Conservation (phyloP, 2,888 invertebrate species). For the Xylocampa areola region DNA sequence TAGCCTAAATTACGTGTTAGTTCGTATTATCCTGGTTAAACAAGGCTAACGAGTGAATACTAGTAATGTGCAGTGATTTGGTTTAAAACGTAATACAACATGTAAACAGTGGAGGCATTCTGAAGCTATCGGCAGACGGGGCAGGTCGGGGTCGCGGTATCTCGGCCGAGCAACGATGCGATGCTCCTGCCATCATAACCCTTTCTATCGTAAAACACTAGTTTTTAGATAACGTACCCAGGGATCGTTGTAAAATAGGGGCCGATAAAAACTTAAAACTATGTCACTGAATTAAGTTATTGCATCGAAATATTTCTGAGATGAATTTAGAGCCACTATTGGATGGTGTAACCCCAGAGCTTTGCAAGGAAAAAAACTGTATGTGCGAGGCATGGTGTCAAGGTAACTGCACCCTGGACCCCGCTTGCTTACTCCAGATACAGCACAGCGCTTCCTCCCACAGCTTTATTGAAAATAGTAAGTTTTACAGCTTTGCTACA, state of each 20-base stretch:
- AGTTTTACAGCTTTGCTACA: no score
- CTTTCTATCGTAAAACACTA: conserved; percentile 56
- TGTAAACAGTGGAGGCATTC: conserved; percentile 58
- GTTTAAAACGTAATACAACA: conserved; percentile 56
- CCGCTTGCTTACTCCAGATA: no score
- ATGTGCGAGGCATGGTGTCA: no score
- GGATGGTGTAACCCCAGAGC: no score
- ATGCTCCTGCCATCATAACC: conserved; percentile 54
- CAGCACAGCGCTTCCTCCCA: no score
- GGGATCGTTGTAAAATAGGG: conserved; percentile 8
- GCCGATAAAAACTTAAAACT: no score
- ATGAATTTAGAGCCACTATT: no score
- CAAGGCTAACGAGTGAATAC: conserved; percentile 45
- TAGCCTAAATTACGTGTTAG: conserved; percentile 44
- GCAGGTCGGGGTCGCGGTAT: conserved; percentile 72
- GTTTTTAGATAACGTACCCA: conserved; percentile 38
- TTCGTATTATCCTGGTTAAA: conserved; percentile 36
- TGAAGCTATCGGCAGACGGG: conserved; percentile 65
- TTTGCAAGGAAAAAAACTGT: no score
- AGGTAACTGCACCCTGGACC: no score
- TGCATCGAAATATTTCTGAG: no score
- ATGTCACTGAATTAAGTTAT: no score
- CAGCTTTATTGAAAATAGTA: no score
- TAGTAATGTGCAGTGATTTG: conserved; percentile 50
- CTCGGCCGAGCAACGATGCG: conserved; percentile 52